Evolutionary conservation across 1,140 invertebrate species (phyloP).

Genomic region (Lucilia cuprina): DNA sequence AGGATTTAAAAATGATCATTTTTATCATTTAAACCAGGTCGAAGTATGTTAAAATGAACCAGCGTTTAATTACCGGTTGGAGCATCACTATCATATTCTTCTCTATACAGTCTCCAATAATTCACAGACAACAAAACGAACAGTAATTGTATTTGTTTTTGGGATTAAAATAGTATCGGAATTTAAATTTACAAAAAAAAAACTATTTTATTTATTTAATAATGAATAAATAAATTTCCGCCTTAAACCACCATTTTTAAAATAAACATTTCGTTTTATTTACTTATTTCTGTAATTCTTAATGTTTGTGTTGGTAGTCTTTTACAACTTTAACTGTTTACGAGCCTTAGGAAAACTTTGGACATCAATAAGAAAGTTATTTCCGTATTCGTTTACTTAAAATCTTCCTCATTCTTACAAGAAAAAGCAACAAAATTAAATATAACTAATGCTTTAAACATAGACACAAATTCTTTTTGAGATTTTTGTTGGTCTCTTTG

Average conservation of each 20-base stretch:
- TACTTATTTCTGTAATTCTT: background rate
- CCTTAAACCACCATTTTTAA: background rate
- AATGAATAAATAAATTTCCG: background rate
- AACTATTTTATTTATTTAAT: too few relatives aligned
- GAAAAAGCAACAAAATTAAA: background rate
- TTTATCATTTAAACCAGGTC: too few relatives aligned
- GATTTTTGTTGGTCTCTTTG: too few relatives aligned
- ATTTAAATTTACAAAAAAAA: too few relatives aligned
- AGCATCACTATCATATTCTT: too few relatives aligned
- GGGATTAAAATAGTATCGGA: too few relatives aligned
- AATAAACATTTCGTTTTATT: background rate
- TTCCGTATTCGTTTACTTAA: background rate
- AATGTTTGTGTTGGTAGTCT: background rate
- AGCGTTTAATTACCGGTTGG: too few relatives aligned
- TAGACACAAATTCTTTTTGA: background rate
- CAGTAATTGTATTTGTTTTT: too few relatives aligned
- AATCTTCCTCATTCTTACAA: background rate
- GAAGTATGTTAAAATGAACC: too few relatives aligned
- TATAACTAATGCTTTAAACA: background rate
- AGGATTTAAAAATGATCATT: too few relatives aligned
- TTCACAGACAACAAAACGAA: too few relatives aligned
- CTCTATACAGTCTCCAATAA: too few relatives aligned
- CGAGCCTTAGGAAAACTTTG: background rate
- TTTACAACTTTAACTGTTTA: background rate
- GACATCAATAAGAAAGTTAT: background rate